These are phyloP conservation scores for Clistopyga incitator DNA, from an alignment of 2,888 invertebrate genomes.

Conservation along the genomic window DNA sequence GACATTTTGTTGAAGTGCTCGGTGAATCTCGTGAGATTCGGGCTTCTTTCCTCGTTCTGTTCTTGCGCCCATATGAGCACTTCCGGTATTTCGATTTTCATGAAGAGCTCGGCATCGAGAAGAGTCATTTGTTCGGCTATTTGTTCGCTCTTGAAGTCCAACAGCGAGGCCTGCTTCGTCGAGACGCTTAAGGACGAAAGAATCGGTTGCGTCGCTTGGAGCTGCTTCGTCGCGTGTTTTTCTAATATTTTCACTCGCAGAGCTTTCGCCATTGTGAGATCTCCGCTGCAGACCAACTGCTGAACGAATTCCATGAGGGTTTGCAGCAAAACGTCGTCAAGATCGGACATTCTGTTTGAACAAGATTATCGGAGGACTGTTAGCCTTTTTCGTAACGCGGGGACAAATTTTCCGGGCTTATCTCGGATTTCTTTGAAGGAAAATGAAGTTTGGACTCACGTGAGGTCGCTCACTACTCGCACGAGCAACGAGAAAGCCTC, in stretches of 20 bases:
- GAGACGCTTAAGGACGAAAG: conserved; percentile 86
- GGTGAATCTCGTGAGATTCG: conserved; percentile 98
- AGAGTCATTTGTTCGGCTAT: conserved; percentile 99
- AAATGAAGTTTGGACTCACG: conserved; percentile 88
- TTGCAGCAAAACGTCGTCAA: conserved; percentile 92
- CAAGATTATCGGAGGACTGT: conserved; percentile 7
- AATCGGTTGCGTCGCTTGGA: conserved; percentile 84
- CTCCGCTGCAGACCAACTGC: conserved; percentile 95
- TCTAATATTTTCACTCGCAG: conserved; percentile 95
- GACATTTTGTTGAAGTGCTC: conserved; percentile 99
- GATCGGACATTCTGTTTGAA: conserved; percentile 90
- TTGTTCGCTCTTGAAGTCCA: conserved; percentile 97
- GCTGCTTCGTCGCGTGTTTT: conserved; percentile 89
- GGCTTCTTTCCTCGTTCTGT: conserved; percentile 98
- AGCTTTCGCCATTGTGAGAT: conserved; percentile 95
- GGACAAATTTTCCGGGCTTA: not conserved
- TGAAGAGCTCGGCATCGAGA: conserved; percentile 97
- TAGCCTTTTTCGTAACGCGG: not conserved
- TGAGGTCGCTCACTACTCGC: conserved; percentile 97
- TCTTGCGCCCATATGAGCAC: conserved; percentile 98
- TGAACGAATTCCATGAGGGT: conserved; percentile 97
- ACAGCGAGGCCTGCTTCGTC: conserved; percentile 88
- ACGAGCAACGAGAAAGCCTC: conserved; percentile 97
- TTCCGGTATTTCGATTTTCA: conserved; percentile 98
- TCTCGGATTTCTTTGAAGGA: not conserved